Evolutionary conservation across 2,888 invertebrate species (phyloP), one percentile per base, ranked within the genome.

Genomic region (Leucoptera coffeella): DNA sequence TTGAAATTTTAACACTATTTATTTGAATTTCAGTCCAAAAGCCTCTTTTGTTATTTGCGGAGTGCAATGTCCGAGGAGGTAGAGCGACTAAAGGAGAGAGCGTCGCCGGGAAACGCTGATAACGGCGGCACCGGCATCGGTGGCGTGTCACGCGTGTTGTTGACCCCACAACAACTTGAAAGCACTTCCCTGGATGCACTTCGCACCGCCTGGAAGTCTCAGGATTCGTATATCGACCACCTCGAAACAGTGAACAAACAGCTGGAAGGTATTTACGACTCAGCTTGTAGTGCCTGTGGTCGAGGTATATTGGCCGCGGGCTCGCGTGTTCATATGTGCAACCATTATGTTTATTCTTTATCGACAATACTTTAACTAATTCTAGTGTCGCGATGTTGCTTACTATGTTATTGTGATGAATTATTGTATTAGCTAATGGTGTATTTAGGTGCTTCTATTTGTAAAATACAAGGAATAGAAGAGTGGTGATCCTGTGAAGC

Each of bases 251-350:
- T 81, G 71, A 73, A 77, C 59, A 72, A 79, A 67, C 76, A 77
- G 73, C 78, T 82, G 77, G 84, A 85, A 82, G 84, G 84, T 84
- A 83, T 75, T 75, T 65, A 71, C 56, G 62, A 56, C 59, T 59
- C 46, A 62, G 55, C 61, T 62, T 60, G 56, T 56, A 61, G 65
- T 54, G 73, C 48, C 50, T 41, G 44, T 47, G 53, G 53, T 51
- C 50, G 58, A n/a, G n/a, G 52, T 48, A 53, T 43, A 38, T 39
- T 51, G 55, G 46, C 22, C 30, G 15, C 14, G 23, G 23, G 15
- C 43, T 46, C 50, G 50, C 52, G 54, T 38, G 39, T 39, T 42
- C 40, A 41, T 41, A 35, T 41, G 43, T 48, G 47, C 44, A 43
- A 47, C 45, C 50, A 55, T 47, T 53, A 50, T 56, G 51, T 54